Percentiles rank a stretch among this genome's conserved stretches.
Conservation (phyloP, 2,113 vertebrate genomes). For the Pluvialis apricaria region DNA sequence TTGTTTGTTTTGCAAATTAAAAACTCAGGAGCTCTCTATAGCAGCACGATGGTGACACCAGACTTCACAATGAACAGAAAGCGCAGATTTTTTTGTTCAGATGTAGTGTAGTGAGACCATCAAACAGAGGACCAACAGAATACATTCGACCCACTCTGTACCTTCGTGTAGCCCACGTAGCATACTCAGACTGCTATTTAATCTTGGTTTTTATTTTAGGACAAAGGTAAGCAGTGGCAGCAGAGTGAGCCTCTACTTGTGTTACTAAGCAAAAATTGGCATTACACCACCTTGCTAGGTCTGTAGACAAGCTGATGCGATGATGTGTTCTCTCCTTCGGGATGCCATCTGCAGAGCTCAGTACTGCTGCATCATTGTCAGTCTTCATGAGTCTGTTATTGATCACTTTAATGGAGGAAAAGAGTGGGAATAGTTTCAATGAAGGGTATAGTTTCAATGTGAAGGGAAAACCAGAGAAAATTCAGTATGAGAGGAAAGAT, state of each 20-base stretch:
- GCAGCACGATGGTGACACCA: neutral
- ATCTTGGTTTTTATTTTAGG: neutral
- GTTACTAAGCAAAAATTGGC: neutral
- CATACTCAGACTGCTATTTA: neutral
- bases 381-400: neutral
- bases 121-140: neutral
- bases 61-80: neutral
- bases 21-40: neutral
- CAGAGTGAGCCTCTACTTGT: neutral
- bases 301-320: neutral
- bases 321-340: neutral
- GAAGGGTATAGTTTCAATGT: neutral
- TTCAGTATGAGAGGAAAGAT: neutral
- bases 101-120: neutral
- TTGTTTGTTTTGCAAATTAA: neutral
- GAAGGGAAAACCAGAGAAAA: neutral
- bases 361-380: neutral
- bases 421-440: neutral
- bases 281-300: neutral
- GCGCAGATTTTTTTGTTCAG: neutral
- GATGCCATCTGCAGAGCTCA: neutral
- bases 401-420: neutral
- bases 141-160: neutral
- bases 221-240: neutral
- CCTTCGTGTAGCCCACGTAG: neutral